Percentiles rank a stretch among this genome's conserved stretches.
These are phyloP conservation scores for Macrobrachium rosenbergii DNA, from an alignment of 1,140 invertebrate species.

Conservation along the genomic window DNA sequence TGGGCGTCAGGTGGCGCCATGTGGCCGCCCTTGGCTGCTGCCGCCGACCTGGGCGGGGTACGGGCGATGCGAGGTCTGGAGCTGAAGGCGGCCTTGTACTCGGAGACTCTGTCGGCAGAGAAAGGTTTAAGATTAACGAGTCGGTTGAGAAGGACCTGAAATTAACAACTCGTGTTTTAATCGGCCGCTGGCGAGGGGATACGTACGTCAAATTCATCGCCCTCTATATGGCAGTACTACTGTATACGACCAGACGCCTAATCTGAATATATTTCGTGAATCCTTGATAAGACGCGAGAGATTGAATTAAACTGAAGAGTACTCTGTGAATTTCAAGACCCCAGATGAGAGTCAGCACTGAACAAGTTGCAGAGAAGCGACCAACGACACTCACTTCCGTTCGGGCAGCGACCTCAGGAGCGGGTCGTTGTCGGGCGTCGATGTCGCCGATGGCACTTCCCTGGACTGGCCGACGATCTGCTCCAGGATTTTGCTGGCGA, in stretches of 20 bases:
- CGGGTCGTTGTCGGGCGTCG: conserved; percentile 30
- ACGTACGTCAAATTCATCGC: no score
- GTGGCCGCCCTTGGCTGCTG: background rate
- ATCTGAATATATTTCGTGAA: no score
- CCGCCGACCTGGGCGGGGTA: conserved; percentile 41
- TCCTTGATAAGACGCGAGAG: no score
- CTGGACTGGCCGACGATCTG: conserved; percentile 34
- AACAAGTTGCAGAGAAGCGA: background rate
- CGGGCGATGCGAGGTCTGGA: conserved; percentile 47
- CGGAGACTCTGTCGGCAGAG: conserved; percentile 32
- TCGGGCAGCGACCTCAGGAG: conserved; percentile 46
- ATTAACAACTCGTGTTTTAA: no score
- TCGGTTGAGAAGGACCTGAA: no score
- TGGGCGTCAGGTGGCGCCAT: background rate
- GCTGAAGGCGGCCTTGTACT: conserved; percentile 55
- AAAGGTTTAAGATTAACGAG: background rate
- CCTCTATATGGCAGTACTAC: no score
- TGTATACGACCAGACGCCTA: no score
- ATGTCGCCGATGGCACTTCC: conserved; percentile 25
- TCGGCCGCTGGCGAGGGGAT: no score
- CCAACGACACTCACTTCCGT: conserved; percentile 21
- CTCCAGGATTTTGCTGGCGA: conserved; percentile 24
- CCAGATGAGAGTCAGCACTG: no score
- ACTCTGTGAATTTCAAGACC: no score
- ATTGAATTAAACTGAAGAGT: no score